Conservation (phyloP, 1,140 invertebrate genomes). For the Microplitis mediator region DNA sequence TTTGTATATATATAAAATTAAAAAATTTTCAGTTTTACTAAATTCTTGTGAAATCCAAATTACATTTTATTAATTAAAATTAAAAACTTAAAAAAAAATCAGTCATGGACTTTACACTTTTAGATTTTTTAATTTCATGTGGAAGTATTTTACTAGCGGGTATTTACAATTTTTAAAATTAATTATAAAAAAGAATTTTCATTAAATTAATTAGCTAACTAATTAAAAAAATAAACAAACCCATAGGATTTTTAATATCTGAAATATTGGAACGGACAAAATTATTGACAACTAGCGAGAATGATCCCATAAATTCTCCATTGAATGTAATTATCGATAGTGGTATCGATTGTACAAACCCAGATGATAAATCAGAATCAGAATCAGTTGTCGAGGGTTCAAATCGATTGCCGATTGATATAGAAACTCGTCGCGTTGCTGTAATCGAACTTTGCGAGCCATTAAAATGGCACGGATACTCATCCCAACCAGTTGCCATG, state of each 20-base stretch:
- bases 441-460: constrained; percentile 41
- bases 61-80: no score
- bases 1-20: no score
- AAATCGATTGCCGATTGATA: constrained; percentile 57
- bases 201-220: background rate
- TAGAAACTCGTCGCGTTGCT: constrained; percentile 39
- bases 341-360: no score
- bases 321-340: constrained; percentile 1
- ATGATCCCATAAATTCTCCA: background rate
- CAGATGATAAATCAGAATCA: background rate
- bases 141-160: no score
- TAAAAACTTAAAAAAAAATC: no score
- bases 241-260: constrained; percentile 41
- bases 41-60: no score
- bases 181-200: no score
- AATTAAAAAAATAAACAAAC: background rate
- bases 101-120: no score
- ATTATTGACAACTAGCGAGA: constrained; percentile 21
- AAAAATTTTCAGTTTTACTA: no score
- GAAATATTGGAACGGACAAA: constrained; percentile 45
- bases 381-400: background rate
- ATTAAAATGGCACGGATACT: constrained; percentile 45
- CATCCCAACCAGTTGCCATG: constrained; percentile 38
- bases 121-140: no score
- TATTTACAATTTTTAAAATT: no score